Conservation (phyloP, 1,140 invertebrate species). For the Panulirus ornatus region DNA sequence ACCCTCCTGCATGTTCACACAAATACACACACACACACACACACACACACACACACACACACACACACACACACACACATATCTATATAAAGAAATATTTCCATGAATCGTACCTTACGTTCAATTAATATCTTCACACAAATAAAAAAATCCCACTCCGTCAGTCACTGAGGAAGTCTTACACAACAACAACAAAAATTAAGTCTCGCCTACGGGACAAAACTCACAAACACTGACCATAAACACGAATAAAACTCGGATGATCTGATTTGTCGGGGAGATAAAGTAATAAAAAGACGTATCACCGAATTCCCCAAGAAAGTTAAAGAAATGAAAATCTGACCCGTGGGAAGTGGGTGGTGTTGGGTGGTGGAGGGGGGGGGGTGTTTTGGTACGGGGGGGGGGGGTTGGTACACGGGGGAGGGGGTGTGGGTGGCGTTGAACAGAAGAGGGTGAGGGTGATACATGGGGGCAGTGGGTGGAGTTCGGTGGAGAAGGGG, state of each 20-base stretch:
- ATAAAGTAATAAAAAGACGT: slow-evolving; percentile 3
- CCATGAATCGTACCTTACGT: too few species aligned
- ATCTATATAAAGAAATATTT: background rate
- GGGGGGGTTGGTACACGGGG: too few species aligned
- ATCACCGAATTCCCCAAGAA: slow-evolving; percentile 8
- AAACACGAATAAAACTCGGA: background rate
- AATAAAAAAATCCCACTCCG: too few species aligned
- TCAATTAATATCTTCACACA: too few species aligned
- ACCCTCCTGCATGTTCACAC: too few species aligned
- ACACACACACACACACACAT: background rate
- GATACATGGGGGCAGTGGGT: background rate
- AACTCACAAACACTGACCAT: background rate
- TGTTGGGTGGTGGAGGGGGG: background rate
- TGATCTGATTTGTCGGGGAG: slow-evolving; percentile 8
- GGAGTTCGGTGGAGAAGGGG: background rate
- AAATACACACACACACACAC: background rate
- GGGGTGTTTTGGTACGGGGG: too few species aligned
- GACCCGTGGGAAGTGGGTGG: background rate
- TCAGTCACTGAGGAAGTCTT: too few species aligned
- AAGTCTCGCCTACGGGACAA: too few species aligned
- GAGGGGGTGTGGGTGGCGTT: background rate
- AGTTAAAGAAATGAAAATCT: background rate
- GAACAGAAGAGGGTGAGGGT: background rate
- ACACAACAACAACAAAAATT: too few species aligned
- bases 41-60: slow-evolving; percentile 13